A percentile compares a stretch with the other conserved stretches of the same genome.
Evolutionary conservation across 1,140 invertebrate genomes (phyloP).

Genomic region (Coptotermes formosanus): DNA sequence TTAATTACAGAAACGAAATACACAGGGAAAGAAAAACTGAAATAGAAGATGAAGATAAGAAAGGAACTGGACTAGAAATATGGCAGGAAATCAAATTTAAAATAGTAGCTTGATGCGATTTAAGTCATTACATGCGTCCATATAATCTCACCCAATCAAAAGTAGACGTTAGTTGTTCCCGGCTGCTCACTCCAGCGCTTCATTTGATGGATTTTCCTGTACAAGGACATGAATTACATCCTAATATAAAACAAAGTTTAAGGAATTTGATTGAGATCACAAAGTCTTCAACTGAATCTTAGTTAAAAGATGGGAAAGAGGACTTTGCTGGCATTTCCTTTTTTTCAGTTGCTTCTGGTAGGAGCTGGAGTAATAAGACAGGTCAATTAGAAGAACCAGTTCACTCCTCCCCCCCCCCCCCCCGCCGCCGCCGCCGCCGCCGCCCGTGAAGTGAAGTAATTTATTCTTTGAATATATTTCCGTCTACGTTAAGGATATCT

Average conservation of each 20-base stretch:
- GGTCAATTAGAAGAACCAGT: not conserved
- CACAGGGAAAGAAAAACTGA: too few species aligned
- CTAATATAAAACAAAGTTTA: not conserved
- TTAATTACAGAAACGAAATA: too few species aligned
- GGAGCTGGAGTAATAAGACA: not conserved
- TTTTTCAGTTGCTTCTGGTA: not conserved
- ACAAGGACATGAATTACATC: not conserved
- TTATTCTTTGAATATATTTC: not conserved
- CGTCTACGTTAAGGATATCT: not conserved
- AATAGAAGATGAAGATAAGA: not conserved
- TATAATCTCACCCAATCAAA: not conserved
- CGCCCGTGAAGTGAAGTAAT: not conserved
- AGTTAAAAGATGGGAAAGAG: not conserved
- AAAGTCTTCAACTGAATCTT: not conserved
- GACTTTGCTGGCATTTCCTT: not conserved
- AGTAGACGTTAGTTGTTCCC: not conserved
- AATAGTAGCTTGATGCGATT: not conserved
- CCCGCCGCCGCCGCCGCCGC: too few species aligned
- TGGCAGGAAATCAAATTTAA: not conserved
- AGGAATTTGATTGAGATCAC: constrained; percentile 5
- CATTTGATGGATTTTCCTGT: not conserved
- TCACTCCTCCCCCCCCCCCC: not conserved
- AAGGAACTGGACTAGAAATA: not conserved
- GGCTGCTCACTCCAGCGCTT: not conserved
- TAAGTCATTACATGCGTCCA: not conserved